Conservation (phyloP, 2,113 vertebrate genomes). For the Mionectes macconnelli region DNA sequence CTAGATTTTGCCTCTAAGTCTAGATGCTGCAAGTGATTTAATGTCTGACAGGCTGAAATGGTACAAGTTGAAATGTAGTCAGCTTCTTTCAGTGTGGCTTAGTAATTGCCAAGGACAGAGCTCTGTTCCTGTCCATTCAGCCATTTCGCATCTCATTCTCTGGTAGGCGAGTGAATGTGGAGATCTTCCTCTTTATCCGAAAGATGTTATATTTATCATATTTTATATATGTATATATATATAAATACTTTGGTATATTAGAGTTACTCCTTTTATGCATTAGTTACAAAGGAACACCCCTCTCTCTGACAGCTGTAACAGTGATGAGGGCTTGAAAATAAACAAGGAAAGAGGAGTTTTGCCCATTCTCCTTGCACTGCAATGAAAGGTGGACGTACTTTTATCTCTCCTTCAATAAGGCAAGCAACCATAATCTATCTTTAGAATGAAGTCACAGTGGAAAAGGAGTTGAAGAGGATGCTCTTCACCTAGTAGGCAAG, state of each 20-base stretch:
- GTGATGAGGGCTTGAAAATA: neutral
- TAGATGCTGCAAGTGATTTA: neutral
- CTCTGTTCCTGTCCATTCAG: neutral
- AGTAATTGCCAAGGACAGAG: neutral
- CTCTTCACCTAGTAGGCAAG: neutral
- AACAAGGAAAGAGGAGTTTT: neutral
- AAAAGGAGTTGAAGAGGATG: neutral
- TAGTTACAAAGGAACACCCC: neutral
- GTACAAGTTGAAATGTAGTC: neutral
- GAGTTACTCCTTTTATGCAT: neutral
- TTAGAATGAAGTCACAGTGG: neutral
- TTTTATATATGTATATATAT: neutral
- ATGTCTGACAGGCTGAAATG: neutral
- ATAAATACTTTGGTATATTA: neutral
- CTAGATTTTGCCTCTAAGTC: neutral
- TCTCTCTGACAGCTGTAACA: neutral
- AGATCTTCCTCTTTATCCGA: neutral
- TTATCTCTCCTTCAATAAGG: neutral
- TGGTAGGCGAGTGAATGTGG: neutral
- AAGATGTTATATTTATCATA: neutral
- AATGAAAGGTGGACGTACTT: neutral
- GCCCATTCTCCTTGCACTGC: neutral
- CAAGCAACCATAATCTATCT: neutral
- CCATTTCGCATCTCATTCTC: neutral
- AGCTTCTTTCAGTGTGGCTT: neutral